These are phyloP conservation scores for Zootermopsis nevadensis DNA, from an alignment of 2,888 invertebrate species.

Conservation along the genomic window DNA sequence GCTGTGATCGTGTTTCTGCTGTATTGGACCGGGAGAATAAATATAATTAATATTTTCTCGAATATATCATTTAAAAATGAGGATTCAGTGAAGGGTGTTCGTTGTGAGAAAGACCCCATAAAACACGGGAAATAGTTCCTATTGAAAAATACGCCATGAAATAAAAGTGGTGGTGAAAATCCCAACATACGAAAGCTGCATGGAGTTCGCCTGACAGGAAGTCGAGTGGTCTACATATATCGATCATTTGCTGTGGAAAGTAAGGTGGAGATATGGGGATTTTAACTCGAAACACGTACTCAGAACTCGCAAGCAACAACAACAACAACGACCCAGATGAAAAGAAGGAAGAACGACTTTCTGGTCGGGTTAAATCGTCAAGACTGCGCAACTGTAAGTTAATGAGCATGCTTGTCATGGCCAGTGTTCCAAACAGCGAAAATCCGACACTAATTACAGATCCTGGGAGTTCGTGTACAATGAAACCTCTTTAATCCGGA, in stretches of 20 bases:
- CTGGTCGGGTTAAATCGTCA: background rate
- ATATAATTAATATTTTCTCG: too few species aligned
- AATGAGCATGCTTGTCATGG: background rate
- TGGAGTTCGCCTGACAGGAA: too few species aligned
- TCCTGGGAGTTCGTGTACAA: too few species aligned
- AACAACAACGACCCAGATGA: background rate
- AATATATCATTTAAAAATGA: background rate
- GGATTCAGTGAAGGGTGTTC: background rate
- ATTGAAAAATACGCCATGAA: too few species aligned
- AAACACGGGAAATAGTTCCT: background rate
- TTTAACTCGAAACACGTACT: background rate
- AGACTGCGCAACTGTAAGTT: slow-evolving; percentile 27
- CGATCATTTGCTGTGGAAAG: background rate
- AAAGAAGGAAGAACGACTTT: background rate
- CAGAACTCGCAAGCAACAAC: background rate
- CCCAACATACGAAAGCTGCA: background rate
- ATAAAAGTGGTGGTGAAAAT: background rate
- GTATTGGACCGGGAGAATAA: too few species aligned
- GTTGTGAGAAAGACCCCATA: background rate
- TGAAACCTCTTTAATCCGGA: too few species aligned
- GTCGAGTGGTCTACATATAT: background rate
- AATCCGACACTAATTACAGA: too few species aligned
- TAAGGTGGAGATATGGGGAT: background rate
- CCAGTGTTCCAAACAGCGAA: too few species aligned
- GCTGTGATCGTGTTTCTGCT: too few species aligned